Conservation (phyloP, 2,888 invertebrate species). For the Dexiosoma caninum region DNA sequence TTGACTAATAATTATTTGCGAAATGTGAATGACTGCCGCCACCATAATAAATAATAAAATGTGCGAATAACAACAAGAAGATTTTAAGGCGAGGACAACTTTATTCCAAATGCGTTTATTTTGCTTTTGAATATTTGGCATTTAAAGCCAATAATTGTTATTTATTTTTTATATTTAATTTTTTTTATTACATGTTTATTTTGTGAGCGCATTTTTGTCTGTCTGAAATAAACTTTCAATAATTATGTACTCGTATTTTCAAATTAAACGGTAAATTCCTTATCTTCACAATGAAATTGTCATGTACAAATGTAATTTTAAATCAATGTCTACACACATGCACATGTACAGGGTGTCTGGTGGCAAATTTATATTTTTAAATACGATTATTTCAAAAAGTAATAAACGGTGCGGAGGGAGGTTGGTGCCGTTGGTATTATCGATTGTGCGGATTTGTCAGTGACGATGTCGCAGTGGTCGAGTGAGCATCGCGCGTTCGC, state of each 20-base stretch:
- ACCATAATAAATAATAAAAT: conserved; percentile 43
- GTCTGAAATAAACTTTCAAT: neutral
- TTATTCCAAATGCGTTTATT: neutral
- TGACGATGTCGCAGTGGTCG: too few species aligned
- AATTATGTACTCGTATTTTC: neutral
- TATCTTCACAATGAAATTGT: conserved; percentile 4
- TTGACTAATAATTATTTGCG: conserved; percentile 36
- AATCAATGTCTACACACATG: neutral
- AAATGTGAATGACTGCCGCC: conserved; percentile 36
- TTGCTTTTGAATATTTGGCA: neutral
- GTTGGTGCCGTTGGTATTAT: too few species aligned
- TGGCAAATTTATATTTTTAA: too few species aligned
- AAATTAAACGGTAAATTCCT: conserved; percentile 34
- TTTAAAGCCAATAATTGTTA: neutral
- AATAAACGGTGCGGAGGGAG: too few species aligned
- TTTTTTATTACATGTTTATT: conserved; percentile 13
- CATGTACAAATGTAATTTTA: neutral
- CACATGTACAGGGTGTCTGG: too few species aligned
- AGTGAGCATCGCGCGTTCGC: too few species aligned
- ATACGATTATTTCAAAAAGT: too few species aligned
- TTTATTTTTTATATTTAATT: neutral
- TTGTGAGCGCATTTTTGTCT: neutral
- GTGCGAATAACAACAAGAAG: neutral
- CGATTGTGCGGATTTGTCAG: too few species aligned
- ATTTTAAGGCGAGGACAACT: conserved; percentile 27